These are phyloP conservation scores for Lydus trimaculatus DNA, from an alignment of 2,888 invertebrate species.

Conservation along the genomic window DNA sequence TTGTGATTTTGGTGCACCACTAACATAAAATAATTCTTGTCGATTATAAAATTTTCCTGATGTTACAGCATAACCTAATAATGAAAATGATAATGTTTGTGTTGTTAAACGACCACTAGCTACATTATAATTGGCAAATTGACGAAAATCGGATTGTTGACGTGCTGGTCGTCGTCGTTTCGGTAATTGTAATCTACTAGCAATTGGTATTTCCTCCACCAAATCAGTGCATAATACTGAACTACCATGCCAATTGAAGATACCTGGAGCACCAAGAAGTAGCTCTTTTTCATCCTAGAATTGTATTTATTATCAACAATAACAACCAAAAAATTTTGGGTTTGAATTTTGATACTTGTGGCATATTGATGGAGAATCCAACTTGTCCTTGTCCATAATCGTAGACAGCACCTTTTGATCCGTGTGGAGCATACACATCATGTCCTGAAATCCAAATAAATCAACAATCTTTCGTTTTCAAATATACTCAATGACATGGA, in stretches of 20 bases:
- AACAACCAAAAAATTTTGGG: too few relatives aligned
- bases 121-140: conserved; percentile 52
- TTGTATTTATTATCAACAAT: neutral
- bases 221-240: conserved; percentile 42
- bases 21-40: conserved; percentile 59
- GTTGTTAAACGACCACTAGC: conserved; percentile 59
- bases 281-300: conserved; percentile 47
- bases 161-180: neutral
- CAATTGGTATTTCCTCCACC: conserved; percentile 27
- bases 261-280: conserved; percentile 68
- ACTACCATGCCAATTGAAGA: conserved; percentile 68
- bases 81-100: conserved; percentile 61
- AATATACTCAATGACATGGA: too few relatives aligned
- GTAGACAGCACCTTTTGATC: conserved; percentile 44
- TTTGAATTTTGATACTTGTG: conserved; percentile 42
- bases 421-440: neutral
- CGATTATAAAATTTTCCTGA: conserved; percentile 61
- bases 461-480: too few relatives aligned
- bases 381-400: conserved; percentile 64
- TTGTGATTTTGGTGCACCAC: conserved; percentile 64
- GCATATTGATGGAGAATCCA: conserved; percentile 64
- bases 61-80: conserved; percentile 65
- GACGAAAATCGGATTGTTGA: conserved; percentile 9
- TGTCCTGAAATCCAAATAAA: conserved; percentile 10
- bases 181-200: conserved; percentile 30